These are phyloP conservation scores for Brachymystax lenok DNA, from an alignment of 2,797 vertebrate species.

Conservation along the genomic window DNA sequence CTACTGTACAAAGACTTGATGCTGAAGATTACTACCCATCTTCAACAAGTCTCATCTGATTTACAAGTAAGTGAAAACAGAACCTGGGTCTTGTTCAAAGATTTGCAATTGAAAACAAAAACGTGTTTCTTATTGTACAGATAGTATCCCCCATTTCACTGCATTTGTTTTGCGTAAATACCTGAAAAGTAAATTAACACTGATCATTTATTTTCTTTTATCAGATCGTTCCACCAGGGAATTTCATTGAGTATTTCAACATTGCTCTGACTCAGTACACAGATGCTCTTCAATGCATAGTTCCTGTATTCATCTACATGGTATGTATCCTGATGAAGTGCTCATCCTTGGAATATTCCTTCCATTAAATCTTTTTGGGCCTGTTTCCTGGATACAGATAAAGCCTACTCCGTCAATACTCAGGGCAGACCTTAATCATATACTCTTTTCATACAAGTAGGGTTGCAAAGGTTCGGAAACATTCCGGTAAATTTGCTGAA, in stretches of 20 bases:
- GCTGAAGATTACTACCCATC: conserved; percentile 89
- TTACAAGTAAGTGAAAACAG: conserved; percentile 81
- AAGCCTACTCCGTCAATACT: not conserved
- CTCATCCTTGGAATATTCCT: not conserved
- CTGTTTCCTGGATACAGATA: not conserved
- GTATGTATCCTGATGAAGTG: conserved; percentile 70
- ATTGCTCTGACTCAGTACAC: conserved; percentile 89
- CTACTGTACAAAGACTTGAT: conserved; percentile 96
- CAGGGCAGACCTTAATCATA: not conserved
- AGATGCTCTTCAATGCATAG: conserved; percentile 94
- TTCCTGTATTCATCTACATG: conserved; percentile 99
- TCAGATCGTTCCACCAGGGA: conserved; percentile 86
- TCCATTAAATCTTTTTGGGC: not conserved
- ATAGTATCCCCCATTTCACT: not conserved
- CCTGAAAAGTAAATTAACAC: not conserved
- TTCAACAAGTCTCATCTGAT: conserved; percentile 88
- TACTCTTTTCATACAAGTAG: too few species aligned
- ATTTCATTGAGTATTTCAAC: conserved; percentile 93
- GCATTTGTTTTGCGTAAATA: not conserved
- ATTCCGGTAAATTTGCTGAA: too few species aligned
- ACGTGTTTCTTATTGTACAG: not conserved
- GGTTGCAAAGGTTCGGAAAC: too few species aligned
- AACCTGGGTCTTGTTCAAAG: not conserved
- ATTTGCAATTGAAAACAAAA: not conserved
- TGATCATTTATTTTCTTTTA: conserved; percentile 22